phyloP scores from a whole-genome alignment of 2,888 invertebrate genomes.

The Eupithecia subfuscata region DNA sequence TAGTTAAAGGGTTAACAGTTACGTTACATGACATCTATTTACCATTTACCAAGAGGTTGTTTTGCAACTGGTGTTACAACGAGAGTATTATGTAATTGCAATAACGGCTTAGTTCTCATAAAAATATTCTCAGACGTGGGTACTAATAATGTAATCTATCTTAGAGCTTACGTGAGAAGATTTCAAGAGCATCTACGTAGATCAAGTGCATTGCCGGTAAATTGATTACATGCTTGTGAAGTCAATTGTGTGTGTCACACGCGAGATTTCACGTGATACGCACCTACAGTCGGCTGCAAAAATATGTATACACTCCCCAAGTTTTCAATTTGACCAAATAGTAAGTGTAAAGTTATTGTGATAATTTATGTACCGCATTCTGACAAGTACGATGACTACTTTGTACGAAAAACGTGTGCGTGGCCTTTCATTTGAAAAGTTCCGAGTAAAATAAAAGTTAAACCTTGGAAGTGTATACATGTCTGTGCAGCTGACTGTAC shows the following conservation, averaged over 20 bases:
- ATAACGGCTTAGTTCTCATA: conserved; percentile 6
- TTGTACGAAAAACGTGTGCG: too few relatives aligned
- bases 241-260: conserved; percentile 31
- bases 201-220: conserved; percentile 24
- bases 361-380: too few relatives aligned
- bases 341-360: too few relatives aligned
- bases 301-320: too few relatives aligned
- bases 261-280: not conserved
- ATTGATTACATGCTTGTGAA: conserved; percentile 32
- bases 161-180: not conserved
- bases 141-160: not conserved
- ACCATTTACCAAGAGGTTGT: not conserved
- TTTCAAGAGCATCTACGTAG: conserved; percentile 18
- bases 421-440: too few relatives aligned
- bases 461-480: too few relatives aligned
- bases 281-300: too few relatives aligned
- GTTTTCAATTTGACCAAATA: too few relatives aligned
- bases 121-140: not conserved
- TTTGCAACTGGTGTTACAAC: not conserved
- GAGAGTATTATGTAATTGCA: not conserved
- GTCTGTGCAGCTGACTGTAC: too few relatives aligned
- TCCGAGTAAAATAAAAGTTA: too few relatives aligned
- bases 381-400: too few relatives aligned
- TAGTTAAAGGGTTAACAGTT: not conserved
- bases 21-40: not conserved